Base-by-base conservation (phyloP, 2,113 vertebrate genomes). In the Bothrops jararaca region DNA sequence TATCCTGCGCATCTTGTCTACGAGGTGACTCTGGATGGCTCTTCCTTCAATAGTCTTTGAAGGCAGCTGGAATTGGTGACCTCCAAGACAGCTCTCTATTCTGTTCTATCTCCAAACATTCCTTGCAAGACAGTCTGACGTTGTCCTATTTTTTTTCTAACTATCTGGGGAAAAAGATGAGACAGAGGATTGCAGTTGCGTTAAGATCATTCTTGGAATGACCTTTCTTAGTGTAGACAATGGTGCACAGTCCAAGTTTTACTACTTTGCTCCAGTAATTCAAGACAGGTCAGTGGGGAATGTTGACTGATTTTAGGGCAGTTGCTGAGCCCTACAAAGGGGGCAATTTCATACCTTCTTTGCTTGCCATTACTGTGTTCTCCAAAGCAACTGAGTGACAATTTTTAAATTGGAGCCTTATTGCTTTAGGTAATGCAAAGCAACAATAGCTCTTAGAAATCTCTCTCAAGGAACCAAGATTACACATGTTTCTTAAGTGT, bases 311-410 rank as follows among this genome's bases (percentile, higher is more conserved):
- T 86, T 94, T 93, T 52, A 42, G 92, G 64, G 58, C 91, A 90
- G 53, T 87, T 60, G 88, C 87, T 94, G 42, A 18, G 5, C 24
- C 20, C 69, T 93, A 90, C 92, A 94, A 64, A 48, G 93, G 45
- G 23, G 53, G 85, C 88, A 29, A 87, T 92, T 52, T 57, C n/a
- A 48, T 92, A n/a, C 90, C 91, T 91, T 74, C 52, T 93, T 92
- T 93, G 74, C 60, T 95, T 96, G 93, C 89, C 91, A 86, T 39
- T 10, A n/a, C 54, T n/a, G 85, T 92, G 6, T 39, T 93, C 95
- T 26, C 29, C 94, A 95, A 93, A 95, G 94, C 80, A 95, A 94
- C 93, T 92, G 57, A 94, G 53, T 29, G 29, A 50, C 91, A 87
- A 42, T 90, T 87, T 54, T 85, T 58, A 90, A 45, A 64, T 20